These are phyloP conservation scores for Heterotis niloticus DNA, from an alignment of 2,113 vertebrate species.

Conservation along the genomic window DNA sequence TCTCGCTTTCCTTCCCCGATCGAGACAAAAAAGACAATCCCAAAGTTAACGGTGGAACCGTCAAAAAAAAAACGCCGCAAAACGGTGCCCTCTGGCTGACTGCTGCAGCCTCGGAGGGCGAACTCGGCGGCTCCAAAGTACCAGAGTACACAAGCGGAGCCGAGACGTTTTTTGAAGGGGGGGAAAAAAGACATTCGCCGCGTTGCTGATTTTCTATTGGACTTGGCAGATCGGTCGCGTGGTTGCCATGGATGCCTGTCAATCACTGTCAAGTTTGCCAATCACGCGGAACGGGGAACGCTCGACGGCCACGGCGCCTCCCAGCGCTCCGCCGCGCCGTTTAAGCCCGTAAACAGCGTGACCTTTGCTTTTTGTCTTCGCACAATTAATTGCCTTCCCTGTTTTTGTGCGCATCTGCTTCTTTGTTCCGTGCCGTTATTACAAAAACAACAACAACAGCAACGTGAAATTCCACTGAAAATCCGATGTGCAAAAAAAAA, in stretches of 20 bases:
- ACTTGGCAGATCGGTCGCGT: conserved; percentile 81
- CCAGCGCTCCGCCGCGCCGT: conserved; percentile 64
- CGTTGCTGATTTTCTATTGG: conserved; percentile 77
- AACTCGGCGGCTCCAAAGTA: conserved; percentile 62
- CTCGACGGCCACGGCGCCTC: conserved; percentile 68
- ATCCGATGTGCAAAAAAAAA: conserved; percentile 2
- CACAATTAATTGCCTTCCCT: conserved; percentile 48
- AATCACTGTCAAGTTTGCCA: conserved; percentile 88
- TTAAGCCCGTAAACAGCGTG: conserved; percentile 65
- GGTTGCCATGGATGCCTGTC: conserved; percentile 88
- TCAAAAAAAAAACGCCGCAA: conserved; percentile 41
- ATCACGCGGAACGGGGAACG: conserved; percentile 65
- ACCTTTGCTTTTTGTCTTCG: conserved; percentile 55
- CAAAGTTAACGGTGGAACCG: conserved; percentile 55
- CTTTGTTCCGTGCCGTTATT: conserved; percentile 42
- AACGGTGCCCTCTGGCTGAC: conserved; percentile 52
- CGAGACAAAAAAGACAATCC: conserved; percentile 55
- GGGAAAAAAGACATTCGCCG: conserved; percentile 68
- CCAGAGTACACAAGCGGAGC: conserved; percentile 63
- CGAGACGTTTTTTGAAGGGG: conserved; percentile 66
- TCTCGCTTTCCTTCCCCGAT: conserved; percentile 36
- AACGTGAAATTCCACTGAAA: conserved; percentile 21
- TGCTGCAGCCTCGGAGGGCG: conserved; percentile 60
- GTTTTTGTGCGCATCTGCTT: conserved; percentile 36
- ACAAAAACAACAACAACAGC: conserved; percentile 2